Evolutionary conservation across 2,888 invertebrate species (phyloP), one percentile per base, ranked within the genome.

Genomic region (Thereva nobilitata): DNA sequence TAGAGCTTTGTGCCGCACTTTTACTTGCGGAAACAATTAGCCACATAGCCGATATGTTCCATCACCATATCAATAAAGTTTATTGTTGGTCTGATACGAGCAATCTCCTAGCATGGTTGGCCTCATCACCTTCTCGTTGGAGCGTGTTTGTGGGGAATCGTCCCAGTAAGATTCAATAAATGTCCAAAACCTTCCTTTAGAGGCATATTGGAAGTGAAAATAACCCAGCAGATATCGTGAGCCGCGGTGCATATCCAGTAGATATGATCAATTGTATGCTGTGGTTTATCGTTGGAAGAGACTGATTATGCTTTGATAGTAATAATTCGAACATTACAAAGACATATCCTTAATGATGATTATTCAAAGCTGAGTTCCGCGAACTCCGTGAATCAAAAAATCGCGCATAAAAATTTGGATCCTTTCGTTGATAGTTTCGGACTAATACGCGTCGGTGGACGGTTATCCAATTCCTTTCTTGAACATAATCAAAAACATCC

Each of bases 31-130:
- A 66, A 41, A 35, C 55, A 6, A 47, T 65, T 8, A 37, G 57
- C 1, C 7, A 7, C 3, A 41, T 66, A 5, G 4, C 5, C 9
- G 45, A 10, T 6, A 6, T 47, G 3, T 9, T 66, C 0, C 1
- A 41, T 6, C 42, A 50, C 0, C 2, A 44, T 4, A 12, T 38
- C 7, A 8, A 8, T 2, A 8, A 12, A 45, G n/a, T 37, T 37
- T 34, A 6, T 37, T 3, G 9, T 3, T 68, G 59, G 47, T 52
- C 49, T 6, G 68, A 68, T 47, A 65, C 66, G 5, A 44, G 10
- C 5, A 66, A 64, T 7, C 53, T 53, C 2, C 38, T 68, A 0
- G 54, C 37, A 34, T 68, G 68, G 68, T 35, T 68, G 0, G 2
- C 5, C 1, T 12, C 10, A 41, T 5, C 8, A 2, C 42, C 64